These are phyloP conservation scores for Diplodus sargus DNA, from an alignment of 2,797 vertebrate species.

Conservation along the genomic window DNA sequence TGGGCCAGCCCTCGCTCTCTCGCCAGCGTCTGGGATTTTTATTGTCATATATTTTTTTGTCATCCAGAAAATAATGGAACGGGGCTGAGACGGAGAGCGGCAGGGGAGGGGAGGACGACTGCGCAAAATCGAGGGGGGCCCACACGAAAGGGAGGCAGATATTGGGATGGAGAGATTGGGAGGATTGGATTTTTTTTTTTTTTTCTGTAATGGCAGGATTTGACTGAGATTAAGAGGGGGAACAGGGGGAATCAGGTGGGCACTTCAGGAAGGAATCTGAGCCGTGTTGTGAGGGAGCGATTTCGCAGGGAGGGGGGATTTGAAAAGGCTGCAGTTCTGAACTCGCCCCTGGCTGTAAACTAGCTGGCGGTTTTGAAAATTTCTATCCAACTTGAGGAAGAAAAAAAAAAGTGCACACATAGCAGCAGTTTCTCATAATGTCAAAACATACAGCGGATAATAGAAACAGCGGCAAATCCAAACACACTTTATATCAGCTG, in stretches of 20 bases:
- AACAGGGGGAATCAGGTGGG: conserved; percentile 52
- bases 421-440: conserved; percentile 12
- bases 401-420: not conserved
- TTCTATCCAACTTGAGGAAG: no score
- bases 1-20: conserved; percentile 57
- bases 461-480: conserved; percentile 24
- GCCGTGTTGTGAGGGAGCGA: not conserved
- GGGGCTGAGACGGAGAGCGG: conserved; percentile 27
- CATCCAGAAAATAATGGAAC: conserved; percentile 72
- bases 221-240: conserved; percentile 67
- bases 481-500: conserved; percentile 21
- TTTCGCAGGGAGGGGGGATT: not conserved
- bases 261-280: conserved; percentile 34
- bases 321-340: not conserved
- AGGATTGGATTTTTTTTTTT: conserved; percentile 57
- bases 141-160: conserved; percentile 36
- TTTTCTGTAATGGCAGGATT: conserved; percentile 72
- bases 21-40: conserved; percentile 59
- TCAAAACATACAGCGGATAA: conserved; percentile 22
- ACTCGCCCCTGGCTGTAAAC: not conserved
- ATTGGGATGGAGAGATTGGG: conserved; percentile 43
- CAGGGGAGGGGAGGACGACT: conserved; percentile 20
- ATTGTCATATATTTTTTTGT: conserved; percentile 65
- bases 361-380: no score
- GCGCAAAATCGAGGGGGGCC: conserved; percentile 20